These are phyloP conservation scores for Sebastiscus albofasciatus DNA, from an alignment of 2,797 vertebrate species.

Conservation along the genomic window DNA sequence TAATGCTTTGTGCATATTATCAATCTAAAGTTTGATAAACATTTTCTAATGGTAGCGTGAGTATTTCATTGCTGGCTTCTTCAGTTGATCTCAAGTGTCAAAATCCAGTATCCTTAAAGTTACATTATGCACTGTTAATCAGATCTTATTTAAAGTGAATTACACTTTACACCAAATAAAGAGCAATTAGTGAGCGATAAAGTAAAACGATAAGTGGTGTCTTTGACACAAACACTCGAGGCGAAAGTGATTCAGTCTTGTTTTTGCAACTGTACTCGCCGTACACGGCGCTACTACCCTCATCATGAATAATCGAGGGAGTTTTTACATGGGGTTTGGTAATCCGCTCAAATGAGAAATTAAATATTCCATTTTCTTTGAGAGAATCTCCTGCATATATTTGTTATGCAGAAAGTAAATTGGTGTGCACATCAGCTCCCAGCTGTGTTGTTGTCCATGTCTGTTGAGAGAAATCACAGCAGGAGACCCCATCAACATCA, in stretches of 20 bases:
- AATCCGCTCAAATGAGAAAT: conserved; percentile 66
- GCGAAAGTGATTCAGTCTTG: conserved; percentile 34
- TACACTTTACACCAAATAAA: conserved; percentile 15
- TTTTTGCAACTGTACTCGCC: conserved; percentile 24
- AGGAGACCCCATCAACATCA: conserved; percentile 57
- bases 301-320: conserved; percentile 52
- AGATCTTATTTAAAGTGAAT: conserved; percentile 11
- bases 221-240: conserved; percentile 47
- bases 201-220: conserved; percentile 32
- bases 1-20: not conserved
- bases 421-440: conserved; percentile 54
- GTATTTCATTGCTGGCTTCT: not conserved
- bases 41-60: not conserved
- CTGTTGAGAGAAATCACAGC: conserved; percentile 57
- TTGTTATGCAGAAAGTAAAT: conserved; percentile 66
- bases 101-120: not conserved
- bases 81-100: not conserved
- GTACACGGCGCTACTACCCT: conserved; percentile 7
- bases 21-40: not conserved
- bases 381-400: conserved; percentile 64
- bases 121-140: not conserved
- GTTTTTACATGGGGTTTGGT: conserved; percentile 50
- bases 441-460: conserved; percentile 65
- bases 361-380: conserved; percentile 69
- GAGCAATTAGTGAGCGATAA: conserved; percentile 34